Percentiles rank a stretch among this genome's conserved stretches.
phyloP scores from a whole-genome alignment of 1,140 invertebrate genomes.

The Oryctes rhinoceros region DNA sequence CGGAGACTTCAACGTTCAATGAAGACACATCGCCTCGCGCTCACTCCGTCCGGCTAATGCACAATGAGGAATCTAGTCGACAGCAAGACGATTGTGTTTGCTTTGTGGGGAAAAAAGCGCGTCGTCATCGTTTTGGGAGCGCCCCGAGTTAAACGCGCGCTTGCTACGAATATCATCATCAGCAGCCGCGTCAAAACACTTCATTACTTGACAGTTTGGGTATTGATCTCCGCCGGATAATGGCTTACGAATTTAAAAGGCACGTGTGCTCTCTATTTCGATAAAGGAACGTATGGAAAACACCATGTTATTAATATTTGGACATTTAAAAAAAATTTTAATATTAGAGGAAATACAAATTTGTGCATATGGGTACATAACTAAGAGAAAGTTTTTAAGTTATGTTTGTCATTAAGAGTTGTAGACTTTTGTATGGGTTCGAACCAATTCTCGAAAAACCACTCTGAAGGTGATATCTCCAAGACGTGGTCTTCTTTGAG shows the following conservation, averaged over 20 bases:
- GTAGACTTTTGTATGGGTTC: too few relatives aligned
- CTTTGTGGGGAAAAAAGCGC: slow-evolving; percentile 12
- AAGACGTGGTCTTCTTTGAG: too few relatives aligned
- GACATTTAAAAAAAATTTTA: too few relatives aligned
- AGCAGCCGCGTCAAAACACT: slow-evolving; percentile 15
- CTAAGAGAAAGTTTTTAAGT: too few relatives aligned
- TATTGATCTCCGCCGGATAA: background rate
- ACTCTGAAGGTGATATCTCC: too few relatives aligned
- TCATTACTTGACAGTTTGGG: slow-evolving; percentile 12
- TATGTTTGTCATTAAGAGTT: too few relatives aligned
- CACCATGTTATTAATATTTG: too few relatives aligned
- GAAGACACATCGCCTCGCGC: slow-evolving; percentile 28
- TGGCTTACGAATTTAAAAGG: background rate
- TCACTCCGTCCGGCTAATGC: background rate
- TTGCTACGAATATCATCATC: slow-evolving; percentile 24
- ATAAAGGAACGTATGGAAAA: too few relatives aligned
- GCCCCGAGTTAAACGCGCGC: background rate
- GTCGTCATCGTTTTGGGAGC: slow-evolving; percentile 29
- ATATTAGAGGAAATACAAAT: too few relatives aligned
- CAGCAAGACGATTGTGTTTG: slow-evolving; percentile 22
- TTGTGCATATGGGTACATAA: too few relatives aligned
- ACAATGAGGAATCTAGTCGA: slow-evolving; percentile 24
- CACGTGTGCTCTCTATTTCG: background rate
- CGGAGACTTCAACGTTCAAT: slow-evolving; percentile 35
- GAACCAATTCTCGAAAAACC: too few relatives aligned